phyloP scores from a whole-genome alignment of 1,140 invertebrate species.

The Rhynchophorus ferrugineus region DNA sequence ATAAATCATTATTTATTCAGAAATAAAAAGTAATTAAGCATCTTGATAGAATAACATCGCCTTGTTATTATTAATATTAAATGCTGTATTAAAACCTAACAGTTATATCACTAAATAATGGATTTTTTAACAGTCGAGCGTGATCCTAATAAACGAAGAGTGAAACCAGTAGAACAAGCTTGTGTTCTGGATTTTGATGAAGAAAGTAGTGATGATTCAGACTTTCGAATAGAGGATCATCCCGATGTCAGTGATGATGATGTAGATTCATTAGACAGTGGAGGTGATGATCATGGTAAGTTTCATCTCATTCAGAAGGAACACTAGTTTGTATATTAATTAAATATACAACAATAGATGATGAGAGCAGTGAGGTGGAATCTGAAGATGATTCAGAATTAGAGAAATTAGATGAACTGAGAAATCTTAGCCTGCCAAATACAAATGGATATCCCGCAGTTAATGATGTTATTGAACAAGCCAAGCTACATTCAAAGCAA shows the following conservation, averaged over 20 bases:
- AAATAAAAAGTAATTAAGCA: no score
- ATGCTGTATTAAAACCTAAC: no score
- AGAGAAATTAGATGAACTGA: conserved; percentile 34
- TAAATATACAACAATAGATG: conserved; percentile 30
- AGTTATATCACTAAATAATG: no score
- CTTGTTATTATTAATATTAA: no score
- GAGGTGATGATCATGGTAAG: conserved; percentile 41
- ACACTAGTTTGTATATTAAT: no score
- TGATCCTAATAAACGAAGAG: conserved; percentile 76
- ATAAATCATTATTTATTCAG: no score
- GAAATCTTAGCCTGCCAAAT: conserved; percentile 31
- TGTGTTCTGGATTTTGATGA: conserved; percentile 81
- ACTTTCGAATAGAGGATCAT: conserved; percentile 87
- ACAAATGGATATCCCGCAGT: conserved; percentile 38
- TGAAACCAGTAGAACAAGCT: conserved; percentile 73
- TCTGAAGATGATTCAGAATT: conserved; percentile 34
- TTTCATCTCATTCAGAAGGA: not conserved
- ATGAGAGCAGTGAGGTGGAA: conserved; percentile 39
- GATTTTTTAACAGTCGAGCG: conserved; percentile 55
- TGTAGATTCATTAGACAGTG: conserved; percentile 52
- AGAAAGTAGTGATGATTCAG: conserved; percentile 92
- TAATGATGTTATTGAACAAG: conserved; percentile 49
- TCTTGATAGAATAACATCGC: no score
- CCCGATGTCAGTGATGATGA: conserved; percentile 61
- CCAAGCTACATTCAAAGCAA: conserved; percentile 32